Base-by-base conservation (phyloP, 1,140 invertebrate species). In the Drosophila kepulauana region DNA sequence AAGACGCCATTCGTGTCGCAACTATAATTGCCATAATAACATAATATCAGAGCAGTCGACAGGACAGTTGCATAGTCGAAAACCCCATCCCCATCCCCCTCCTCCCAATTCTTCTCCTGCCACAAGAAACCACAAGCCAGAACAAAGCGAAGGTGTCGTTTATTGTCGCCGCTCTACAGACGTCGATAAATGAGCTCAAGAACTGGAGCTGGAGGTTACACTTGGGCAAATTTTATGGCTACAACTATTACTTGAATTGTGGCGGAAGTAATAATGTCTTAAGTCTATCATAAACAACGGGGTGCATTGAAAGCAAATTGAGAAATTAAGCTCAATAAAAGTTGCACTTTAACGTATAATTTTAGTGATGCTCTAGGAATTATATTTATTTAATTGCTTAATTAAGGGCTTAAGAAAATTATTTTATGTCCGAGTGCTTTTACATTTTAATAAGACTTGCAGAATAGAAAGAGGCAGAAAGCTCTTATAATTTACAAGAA, bases 1-100 rank as follows among this genome's bases (percentile, higher is more conserved):
- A 81, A 81, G 69, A 69, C 75, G 72, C 67, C 51, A 57, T 43
- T 75, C 67, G 72, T 75, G 81, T 89, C 71, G 86, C 77, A 90
- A 89, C 81, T 89, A 90, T 89, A 89, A 90, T 89, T 89, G 86
- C 86, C 78, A 85, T 89, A 89, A 88, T 90, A 89, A 89, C 86
- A 90, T 89, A 89, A 89, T 89, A 90, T 89, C 85, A 35, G n/a
- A 61, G 56, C 62, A 48, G 64, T 45, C 45, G 56, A 67, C 49
- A 10, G 10, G 30, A 62, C 20, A 41, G 8, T 45, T 25, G 1
- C 51, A 16, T 41, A 56, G 11, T 10, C 62, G 5, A 25, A 58
- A 20, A 20, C 16, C 16, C 16, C 16, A 16, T 16, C 15, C 15
- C 15, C 15, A 16, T 16, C 1, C 16, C 16, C 1, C 30, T 15